These are phyloP conservation scores for Trematomus bernacchii DNA, from an alignment of 2,797 vertebrate genomes.

Conservation along the genomic window DNA sequence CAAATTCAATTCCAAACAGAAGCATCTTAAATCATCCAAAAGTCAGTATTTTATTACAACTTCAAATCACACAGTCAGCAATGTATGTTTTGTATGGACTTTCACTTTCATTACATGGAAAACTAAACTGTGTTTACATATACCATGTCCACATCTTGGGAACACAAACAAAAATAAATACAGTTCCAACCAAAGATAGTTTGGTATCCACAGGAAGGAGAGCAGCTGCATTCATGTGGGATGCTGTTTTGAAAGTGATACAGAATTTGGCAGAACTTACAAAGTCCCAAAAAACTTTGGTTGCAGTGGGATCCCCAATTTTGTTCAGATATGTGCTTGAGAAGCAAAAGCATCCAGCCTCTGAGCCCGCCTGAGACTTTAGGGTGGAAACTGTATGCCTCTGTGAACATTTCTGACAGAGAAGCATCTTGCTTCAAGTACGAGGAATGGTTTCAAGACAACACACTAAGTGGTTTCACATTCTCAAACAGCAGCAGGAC, in stretches of 20 bases:
- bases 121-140: slow-evolving; percentile 46
- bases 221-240: slow-evolving; percentile 48
- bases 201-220: slow-evolving; percentile 44
- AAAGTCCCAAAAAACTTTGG: slow-evolving; percentile 24
- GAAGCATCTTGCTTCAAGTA: slow-evolving; percentile 25
- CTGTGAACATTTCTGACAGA: slow-evolving; percentile 46
- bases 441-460: slow-evolving; percentile 59
- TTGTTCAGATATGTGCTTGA: slow-evolving; percentile 50
- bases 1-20: slow-evolving; percentile 31
- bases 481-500: slow-evolving; percentile 58
- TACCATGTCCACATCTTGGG: slow-evolving; percentile 50
- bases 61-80: slow-evolving; percentile 35
- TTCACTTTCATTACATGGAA: slow-evolving; percentile 38
- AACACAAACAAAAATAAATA: slow-evolving; percentile 54
- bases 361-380: slow-evolving; percentile 24
- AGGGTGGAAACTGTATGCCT: slow-evolving; percentile 44
- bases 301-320: slow-evolving; percentile 32
- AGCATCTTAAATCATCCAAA: slow-evolving; percentile 29
- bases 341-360: slow-evolving; percentile 41
- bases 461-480: slow-evolving; percentile 64
- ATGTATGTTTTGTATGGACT: slow-evolving; percentile 37
- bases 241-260: slow-evolving; percentile 37
- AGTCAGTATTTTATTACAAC: slow-evolving; percentile 40
- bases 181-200: slow-evolving; percentile 57
- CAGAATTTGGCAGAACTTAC: slow-evolving; percentile 26